Evolutionary conservation across 2,888 invertebrate genomes (phyloP).

Genomic region (Euzophera pinguis): DNA sequence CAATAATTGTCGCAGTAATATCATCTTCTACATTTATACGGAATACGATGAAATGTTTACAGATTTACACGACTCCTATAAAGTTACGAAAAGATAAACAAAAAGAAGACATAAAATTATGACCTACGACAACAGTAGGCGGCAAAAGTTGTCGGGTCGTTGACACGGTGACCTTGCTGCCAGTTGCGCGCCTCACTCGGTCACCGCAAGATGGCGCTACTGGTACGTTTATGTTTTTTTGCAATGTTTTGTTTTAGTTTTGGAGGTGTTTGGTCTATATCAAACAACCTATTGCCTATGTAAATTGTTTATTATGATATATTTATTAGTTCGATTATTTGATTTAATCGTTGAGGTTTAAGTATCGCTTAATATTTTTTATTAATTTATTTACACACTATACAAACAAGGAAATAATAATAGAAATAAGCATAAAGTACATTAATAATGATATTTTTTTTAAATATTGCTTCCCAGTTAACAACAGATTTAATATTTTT

Average conservation of each 20-base stretch:
- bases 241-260: conserved; percentile 17
- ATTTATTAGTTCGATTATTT: too few relatives aligned
- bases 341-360: too few relatives aligned
- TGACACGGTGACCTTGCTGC: conserved; percentile 75
- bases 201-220: conserved; percentile 62
- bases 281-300: not conserved
- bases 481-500: too few relatives aligned
- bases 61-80: conserved; percentile 66
- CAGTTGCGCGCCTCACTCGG: conserved; percentile 40
- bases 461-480: too few relatives aligned
- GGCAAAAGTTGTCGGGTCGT: conserved; percentile 78
- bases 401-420: too few relatives aligned
- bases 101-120: conserved; percentile 80
- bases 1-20: conserved; percentile 8
- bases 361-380: too few relatives aligned
- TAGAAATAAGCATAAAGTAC: too few relatives aligned
- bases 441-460: too few relatives aligned
- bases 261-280: not conserved
- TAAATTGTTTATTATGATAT: too few relatives aligned
- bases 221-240: conserved; percentile 21
- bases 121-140: conserved; percentile 79
- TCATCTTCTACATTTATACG: conserved; percentile 3
- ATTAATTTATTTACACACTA: too few relatives aligned
- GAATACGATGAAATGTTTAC: conserved; percentile 43
- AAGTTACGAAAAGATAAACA: conserved; percentile 79